A percentile compares a stretch with the other conserved stretches of the same genome.
Evolutionary conservation across 2,797 vertebrate species (phyloP).

Genomic region (Pseudopleuronectes americanus): DNA sequence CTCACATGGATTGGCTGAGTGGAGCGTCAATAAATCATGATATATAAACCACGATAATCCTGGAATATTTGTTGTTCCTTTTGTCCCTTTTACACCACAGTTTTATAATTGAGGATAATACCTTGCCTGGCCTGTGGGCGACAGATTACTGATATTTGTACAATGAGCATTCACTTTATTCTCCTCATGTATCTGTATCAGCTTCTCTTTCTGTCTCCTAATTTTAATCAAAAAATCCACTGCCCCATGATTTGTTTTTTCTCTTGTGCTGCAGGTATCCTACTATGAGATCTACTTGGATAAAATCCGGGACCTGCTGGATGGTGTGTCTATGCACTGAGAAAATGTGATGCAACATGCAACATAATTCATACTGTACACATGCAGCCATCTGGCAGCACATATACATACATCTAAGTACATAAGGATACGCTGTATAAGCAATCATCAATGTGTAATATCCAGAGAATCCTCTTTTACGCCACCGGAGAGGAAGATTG

Average conservation of each 20-base stretch:
- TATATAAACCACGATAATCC: slow-evolving; percentile 53
- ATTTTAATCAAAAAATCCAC: not conserved
- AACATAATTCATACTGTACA: not conserved
- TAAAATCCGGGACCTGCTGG: slow-evolving; percentile 95
- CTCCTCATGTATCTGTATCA: slow-evolving; percentile 8
- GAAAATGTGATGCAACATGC: not conserved
- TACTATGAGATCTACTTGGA: slow-evolving; percentile 99
- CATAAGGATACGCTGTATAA: not conserved
- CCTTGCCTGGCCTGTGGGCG: slow-evolving; percentile 7
- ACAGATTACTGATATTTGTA: slow-evolving; percentile 44
- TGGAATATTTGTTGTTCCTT: slow-evolving; percentile 29
- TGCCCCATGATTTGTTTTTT: not conserved
- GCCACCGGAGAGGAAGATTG: not conserved
- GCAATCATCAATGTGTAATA: not conserved
- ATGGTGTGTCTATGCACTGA: slow-evolving; percentile 80
- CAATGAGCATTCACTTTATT: slow-evolving; percentile 28
- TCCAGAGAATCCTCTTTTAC: not conserved
- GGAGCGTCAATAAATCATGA: slow-evolving; percentile 57
- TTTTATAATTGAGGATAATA: slow-evolving; percentile 46
- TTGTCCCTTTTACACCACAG: slow-evolving; percentile 26
- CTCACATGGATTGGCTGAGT: slow-evolving; percentile 33
- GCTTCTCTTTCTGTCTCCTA: not conserved
- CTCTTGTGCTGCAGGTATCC: slow-evolving; percentile 85
- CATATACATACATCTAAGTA: not conserved
- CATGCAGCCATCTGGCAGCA: not conserved